A percentile compares a stretch with the other conserved stretches of the same genome.
Evolutionary conservation across 2,888 invertebrate species (phyloP).

Genomic region (Troilus luridus): DNA sequence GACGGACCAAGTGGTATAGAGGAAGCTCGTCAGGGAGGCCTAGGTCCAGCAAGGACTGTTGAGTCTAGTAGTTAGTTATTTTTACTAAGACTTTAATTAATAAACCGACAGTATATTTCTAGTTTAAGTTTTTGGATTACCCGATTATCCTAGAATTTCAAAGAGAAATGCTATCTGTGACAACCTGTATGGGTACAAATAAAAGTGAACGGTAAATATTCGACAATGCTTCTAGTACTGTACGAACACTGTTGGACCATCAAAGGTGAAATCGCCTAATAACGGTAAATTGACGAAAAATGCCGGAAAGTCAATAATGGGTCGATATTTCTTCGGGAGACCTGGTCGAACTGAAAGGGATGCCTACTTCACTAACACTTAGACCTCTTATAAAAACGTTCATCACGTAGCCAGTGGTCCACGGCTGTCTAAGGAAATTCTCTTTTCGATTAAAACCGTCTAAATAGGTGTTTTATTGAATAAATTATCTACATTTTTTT

Average conservation of each 20-base stretch:
- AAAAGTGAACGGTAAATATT: too few relatives aligned
- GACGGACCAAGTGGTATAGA: too few relatives aligned
- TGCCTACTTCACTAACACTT: not conserved
- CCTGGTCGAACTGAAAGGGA: conserved; percentile 18
- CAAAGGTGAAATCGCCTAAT: conserved; percentile 27
- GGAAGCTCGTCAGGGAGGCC: too few relatives aligned
- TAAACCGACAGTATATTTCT: too few relatives aligned
- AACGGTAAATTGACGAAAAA: not conserved
- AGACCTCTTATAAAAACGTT: not conserved
- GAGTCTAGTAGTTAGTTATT: too few relatives aligned
- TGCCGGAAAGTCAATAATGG: not conserved
- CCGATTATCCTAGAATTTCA: too few relatives aligned
- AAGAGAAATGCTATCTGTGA: too few relatives aligned
- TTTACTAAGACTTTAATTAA: too few relatives aligned
- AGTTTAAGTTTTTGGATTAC: too few relatives aligned
- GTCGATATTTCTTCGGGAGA: conserved; percentile 15
- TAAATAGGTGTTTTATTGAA: not conserved
- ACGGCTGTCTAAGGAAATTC: not conserved
- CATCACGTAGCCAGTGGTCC: not conserved
- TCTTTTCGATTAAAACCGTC: not conserved
- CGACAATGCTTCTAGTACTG: not conserved
- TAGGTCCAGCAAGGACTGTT: too few relatives aligned
- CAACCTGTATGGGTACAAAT: too few relatives aligned
- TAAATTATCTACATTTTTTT: not conserved
- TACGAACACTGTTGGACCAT: not conserved